Conservation (phyloP, 1,140 invertebrate species). For the Musca vetustissima region DNA sequence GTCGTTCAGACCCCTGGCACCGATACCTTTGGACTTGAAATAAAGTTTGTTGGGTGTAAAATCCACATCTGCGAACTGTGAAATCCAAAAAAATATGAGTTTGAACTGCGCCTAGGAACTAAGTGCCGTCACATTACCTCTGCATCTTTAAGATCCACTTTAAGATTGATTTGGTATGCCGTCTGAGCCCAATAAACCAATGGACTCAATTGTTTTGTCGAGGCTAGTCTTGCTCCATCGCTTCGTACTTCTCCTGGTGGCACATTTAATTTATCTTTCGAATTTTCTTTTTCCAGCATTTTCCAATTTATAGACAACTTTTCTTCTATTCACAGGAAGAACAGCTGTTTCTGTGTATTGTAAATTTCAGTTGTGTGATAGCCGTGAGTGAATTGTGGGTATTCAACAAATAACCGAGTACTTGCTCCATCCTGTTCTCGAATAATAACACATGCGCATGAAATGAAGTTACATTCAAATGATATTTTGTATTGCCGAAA, state of each 20-base stretch:
- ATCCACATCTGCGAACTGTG: slow-evolving; percentile 40
- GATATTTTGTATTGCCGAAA: no score
- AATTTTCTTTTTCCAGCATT: not conserved
- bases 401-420: no score
- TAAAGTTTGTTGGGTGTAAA: slow-evolving; percentile 63
- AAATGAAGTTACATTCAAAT: no score
- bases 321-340: no score
- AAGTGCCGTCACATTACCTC: slow-evolving; percentile 32
- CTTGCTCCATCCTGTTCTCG: no score
- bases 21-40: slow-evolving; percentile 68
- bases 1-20: slow-evolving; percentile 67
- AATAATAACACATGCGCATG: no score
- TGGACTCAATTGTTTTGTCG: slow-evolving; percentile 61
- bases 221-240: no score
- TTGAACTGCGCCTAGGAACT: not conserved
- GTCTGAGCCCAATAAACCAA: slow-evolving; percentile 95
- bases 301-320: not conserved
- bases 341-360: no score
- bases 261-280: no score
- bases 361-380: no score
- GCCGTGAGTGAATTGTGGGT: no score
- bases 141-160: slow-evolving; percentile 81
- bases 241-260: no score
- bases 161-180: slow-evolving; percentile 71
- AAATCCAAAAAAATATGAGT: not conserved